Evolutionary conservation across 2,797 vertebrate genomes (phyloP).

Genomic region (Sebastolobus altivelis): DNA sequence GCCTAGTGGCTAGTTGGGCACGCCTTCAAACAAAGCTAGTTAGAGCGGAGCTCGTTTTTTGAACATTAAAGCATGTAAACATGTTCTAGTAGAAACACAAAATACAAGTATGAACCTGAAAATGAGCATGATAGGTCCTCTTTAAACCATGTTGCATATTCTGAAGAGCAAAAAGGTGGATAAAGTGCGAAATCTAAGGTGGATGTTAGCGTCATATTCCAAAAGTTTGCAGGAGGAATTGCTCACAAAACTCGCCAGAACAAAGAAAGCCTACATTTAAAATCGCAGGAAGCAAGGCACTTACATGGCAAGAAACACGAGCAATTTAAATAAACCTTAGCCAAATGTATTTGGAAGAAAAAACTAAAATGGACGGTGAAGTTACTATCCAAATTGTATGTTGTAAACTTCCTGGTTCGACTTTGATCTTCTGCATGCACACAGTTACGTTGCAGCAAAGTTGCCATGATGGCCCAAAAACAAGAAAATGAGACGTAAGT

Average conservation of each 20-base stretch:
- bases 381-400: neutral
- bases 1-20: too few species aligned
- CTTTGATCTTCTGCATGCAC: neutral
- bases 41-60: too few species aligned
- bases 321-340: too few species aligned
- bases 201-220: neutral
- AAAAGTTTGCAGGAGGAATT: neutral
- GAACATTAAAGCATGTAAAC: too few species aligned
- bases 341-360: neutral
- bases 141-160: neutral
- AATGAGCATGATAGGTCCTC: too few species aligned
- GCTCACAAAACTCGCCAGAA: neutral
- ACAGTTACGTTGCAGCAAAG: neutral
- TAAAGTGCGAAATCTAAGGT: neutral
- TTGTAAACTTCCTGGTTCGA: neutral
- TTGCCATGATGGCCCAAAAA: neutral
- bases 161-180: neutral
- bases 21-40: too few species aligned
- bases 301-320: neutral
- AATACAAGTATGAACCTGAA: too few species aligned
- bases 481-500: conserved; percentile 6
- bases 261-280: neutral
- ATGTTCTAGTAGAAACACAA: too few species aligned
- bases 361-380: neutral
- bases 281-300: neutral